Base-by-base conservation (phyloP, 2,888 invertebrate genomes). In the Metellina segmentata region DNA sequence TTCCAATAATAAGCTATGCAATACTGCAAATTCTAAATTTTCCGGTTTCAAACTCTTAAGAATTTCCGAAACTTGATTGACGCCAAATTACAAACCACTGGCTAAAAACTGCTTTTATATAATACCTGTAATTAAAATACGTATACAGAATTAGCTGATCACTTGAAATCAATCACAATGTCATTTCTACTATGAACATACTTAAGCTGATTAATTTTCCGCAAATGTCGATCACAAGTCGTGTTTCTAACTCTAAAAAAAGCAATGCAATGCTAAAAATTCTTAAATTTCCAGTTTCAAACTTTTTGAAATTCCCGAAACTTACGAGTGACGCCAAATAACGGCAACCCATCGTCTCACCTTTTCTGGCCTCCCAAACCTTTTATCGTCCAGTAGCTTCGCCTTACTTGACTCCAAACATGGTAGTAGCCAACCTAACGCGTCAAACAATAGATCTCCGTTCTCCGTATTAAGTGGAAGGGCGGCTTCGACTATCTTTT, bases 371-470 rank as follows among this genome's bases (percentile, higher is more conserved):
- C 70, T 69, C 75, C 49, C 81, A 88, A 88, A 88, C 88, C 88
- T 88, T 88, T 88, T 88, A 88, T 88, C 88, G 88, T 88, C 88
- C 81, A 81, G 88, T 74, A 81, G 81, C 81, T 61, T 72, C 49
- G 49, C 83, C 78, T 89, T 83, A 77, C 69, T 78, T 79, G 85
- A 85, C 85, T 90, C 74, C 20, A 53, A 90, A 71, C 61, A 72
- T 49, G 71, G 52, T 79, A 81, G 51, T 85, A 90, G 85, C 82
- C 82, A 75, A 77, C 74, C 85, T 74, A 85, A 72, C 83, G 85
- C 81, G 61, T 90, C 90, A 85, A 77, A 90, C 90, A 90, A 85
- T 90, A 90, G 78, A 90, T 90, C 85, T 85, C 79, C 74, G 53
- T 81, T 85, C 90, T 53, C 69, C 81, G 79, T 90, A 90, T 90